Conservation (phyloP, 2,888 invertebrate genomes). For the Drosophila putrida region DNA sequence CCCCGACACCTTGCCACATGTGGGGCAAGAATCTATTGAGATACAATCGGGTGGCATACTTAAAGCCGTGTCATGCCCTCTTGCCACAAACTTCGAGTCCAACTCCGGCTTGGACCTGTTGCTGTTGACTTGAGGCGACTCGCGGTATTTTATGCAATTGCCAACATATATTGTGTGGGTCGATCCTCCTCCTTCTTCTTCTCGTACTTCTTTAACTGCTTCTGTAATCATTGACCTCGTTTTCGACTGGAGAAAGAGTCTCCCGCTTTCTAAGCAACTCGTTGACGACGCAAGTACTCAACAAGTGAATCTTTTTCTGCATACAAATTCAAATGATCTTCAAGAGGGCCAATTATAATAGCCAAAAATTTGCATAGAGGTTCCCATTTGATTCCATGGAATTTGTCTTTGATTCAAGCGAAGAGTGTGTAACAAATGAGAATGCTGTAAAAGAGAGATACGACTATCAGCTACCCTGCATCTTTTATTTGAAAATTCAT, state of each 20-base stretch:
- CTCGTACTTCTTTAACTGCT: conserved; percentile 19
- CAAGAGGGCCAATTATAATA: conserved; percentile 25
- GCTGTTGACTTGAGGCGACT: neutral
- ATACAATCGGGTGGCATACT: conserved; percentile 36
- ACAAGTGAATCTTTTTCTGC: conserved; percentile 26
- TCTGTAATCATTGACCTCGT: conserved; percentile 70
- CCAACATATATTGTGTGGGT: conserved; percentile 18
- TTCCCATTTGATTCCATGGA: conserved; percentile 7
- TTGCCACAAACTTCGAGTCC: conserved; percentile 8
- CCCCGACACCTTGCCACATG: conserved; percentile 21
- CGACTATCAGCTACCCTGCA: conserved; percentile 1
- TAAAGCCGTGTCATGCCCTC: conserved; percentile 35
- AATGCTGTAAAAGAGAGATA: conserved; percentile 8
- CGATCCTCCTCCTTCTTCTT: conserved; percentile 8
- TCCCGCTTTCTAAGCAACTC: conserved; percentile 58
- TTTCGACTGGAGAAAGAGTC: conserved; percentile 38
- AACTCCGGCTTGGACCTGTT: conserved; percentile 4
- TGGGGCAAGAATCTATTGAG: conserved; percentile 21
- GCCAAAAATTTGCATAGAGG: conserved; percentile 16
- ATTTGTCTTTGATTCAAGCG: neutral
- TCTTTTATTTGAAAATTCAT: neutral
- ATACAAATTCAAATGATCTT: conserved; percentile 18
- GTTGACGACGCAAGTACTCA: conserved; percentile 9
- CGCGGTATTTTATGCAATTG: conserved; percentile 17
- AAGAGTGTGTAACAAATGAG: neutral